phyloP scores from a whole-genome alignment of 2,113 vertebrate genomes.

The Sitta europaea region DNA sequence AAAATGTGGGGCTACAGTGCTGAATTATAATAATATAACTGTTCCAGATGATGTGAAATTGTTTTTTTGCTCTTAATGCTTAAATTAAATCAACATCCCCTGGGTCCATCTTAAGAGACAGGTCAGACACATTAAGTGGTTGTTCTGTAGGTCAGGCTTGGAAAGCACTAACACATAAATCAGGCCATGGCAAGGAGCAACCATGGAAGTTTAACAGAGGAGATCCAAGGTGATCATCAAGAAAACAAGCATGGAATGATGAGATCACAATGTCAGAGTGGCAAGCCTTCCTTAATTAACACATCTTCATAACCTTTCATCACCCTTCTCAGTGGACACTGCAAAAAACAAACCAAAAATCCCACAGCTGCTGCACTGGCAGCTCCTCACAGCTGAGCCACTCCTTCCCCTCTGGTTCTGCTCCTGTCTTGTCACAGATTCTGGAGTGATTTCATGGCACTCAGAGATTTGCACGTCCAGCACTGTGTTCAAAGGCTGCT shows the following conservation, averaged over 20 bases:
- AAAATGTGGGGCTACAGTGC: not conserved
- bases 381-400: not conserved
- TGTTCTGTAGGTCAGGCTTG: not conserved
- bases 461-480: not conserved
- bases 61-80: not conserved
- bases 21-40: not conserved
- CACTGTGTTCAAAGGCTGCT: not conserved
- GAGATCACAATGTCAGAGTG: not conserved
- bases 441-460: accelerated
- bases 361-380: not conserved
- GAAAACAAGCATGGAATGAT: not conserved
- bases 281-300: not conserved
- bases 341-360: not conserved
- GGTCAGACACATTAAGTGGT: not conserved
- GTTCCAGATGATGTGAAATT: not conserved
- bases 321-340: not conserved
- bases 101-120: not conserved
- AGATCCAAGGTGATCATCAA: not conserved
- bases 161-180: not conserved
- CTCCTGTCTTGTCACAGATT: not conserved
- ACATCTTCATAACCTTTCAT: not conserved
- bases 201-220: not conserved
- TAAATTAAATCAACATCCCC: not conserved
- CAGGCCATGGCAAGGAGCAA: not conserved
- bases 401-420: not conserved